Percentiles rank a stretch among this genome's conserved stretches.
phyloP scores from a whole-genome alignment of 1,140 invertebrate species.

The Homarus americanus region DNA sequence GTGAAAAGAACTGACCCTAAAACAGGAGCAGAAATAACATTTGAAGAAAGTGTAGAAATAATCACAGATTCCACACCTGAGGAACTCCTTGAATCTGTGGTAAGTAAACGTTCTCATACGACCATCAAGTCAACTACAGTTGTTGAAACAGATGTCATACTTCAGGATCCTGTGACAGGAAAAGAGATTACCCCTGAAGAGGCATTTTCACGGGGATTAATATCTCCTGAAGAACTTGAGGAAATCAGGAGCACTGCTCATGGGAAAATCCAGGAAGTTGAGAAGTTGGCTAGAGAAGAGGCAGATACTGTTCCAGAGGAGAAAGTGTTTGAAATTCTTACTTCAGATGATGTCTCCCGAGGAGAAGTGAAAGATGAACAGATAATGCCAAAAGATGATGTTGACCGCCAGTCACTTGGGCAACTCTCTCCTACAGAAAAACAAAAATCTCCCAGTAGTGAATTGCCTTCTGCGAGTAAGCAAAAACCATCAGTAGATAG shows the following conservation, averaged over 20 bases:
- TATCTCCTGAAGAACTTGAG: conserved; percentile 77
- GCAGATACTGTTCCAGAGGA: conserved; percentile 3
- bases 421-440: background rate
- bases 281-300: conserved; percentile 14
- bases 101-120: conserved; percentile 39
- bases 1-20: conserved; percentile 77
- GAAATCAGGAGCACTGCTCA: conserved; percentile 74
- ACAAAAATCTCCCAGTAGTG: background rate
- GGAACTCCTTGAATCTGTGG: conserved; percentile 56
- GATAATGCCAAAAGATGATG: background rate
- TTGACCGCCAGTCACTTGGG: background rate
- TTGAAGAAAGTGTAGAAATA: conserved; percentile 76
- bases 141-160: conserved; percentile 70
- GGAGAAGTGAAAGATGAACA: background rate
- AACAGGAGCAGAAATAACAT: conserved; percentile 84
- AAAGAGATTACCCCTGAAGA: conserved; percentile 86
- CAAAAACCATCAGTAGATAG: background rate
- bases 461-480: background rate
- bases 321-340: conserved; percentile 15
- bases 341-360: background rate
- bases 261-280: conserved; percentile 67
- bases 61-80: conserved; percentile 68
- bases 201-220: conserved; percentile 81
- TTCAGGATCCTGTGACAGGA: conserved; percentile 88
- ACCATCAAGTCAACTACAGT: conserved; percentile 60